Base-by-base conservation (phyloP, 2,797 vertebrate species). In the Hyperoplus immaculatus region DNA sequence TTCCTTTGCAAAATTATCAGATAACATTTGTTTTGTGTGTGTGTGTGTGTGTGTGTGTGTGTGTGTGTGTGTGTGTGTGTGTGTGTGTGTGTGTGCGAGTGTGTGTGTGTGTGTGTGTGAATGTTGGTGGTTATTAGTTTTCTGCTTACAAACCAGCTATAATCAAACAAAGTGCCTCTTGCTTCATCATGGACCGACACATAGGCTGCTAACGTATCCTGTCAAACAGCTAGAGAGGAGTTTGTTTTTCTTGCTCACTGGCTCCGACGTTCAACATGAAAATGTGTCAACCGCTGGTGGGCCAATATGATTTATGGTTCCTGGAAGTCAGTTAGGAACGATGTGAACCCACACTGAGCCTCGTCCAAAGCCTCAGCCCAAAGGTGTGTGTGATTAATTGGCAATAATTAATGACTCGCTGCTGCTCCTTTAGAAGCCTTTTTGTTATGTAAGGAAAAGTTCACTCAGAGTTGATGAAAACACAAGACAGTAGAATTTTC, bases 221-320 rank as follows among this genome's bases (percentile, higher is more conserved):
- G 80, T 87, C 80, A 77, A 82, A 75, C 75, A 55, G 53, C 39
- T 46, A 41, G 69, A 70, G 62, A 29, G 38, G 36, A 45, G 78
- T 86, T 89, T 88, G 60, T 82, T 88, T 69, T 80, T 85, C 65
- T 78, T 81, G 42, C 63, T 84, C 66, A 69, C 58, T 56, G 76
- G 50, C 16, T 76, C 46, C 38, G 59, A 80, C 64, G 50, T 56
- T 73, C 42, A 57, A 64, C 58, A 61, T 82, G 71, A 69, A 85
- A 75, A 61, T 38, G 54, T 65, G 41, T 45, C 16, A 67, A 49
- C 76, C 56, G 59, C 63, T 59, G 55, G 63, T 70, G 42, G 60
- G 53, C 60, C 8, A 58, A 21, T 56, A 57, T 66, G 72, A 87
- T 87, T 90, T 59, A 89, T 76, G 72, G 12, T n/a, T 53, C 54